A percentile compares a stretch with the other conserved stretches of the same genome.
Evolutionary conservation across 1,140 invertebrate genomes (phyloP).

Genomic region (Piezodorus guildinii): DNA sequence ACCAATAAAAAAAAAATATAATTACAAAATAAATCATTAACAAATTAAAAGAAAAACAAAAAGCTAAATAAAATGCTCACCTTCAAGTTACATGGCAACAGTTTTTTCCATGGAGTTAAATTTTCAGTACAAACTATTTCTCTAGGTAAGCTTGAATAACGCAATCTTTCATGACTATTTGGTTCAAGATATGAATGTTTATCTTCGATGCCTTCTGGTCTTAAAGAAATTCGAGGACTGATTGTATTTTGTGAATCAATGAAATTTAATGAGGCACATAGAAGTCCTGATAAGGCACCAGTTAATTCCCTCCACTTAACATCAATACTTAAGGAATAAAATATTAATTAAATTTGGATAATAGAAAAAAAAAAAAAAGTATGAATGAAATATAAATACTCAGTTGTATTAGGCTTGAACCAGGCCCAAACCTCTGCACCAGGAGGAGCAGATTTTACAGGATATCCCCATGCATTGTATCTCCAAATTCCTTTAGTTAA

Average conservation of each 20-base stretch:
- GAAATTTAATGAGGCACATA: conserved; percentile 94
- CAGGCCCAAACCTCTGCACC: conserved; percentile 89
- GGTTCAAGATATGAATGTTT: conserved; percentile 32
- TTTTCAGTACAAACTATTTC: conserved; percentile 99
- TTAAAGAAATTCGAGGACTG: conserved; percentile 68
- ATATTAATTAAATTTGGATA: background rate
- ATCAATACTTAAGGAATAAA: conserved; percentile 44
- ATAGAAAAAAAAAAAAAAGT: background rate
- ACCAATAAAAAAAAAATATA: background rate
- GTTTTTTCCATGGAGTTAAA: conserved; percentile 94
- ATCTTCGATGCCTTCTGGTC: conserved; percentile 55
- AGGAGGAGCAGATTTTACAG: conserved; percentile 70
- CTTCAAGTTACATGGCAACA: conserved; percentile 82
- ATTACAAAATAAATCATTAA: background rate
- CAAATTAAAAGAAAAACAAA: background rate
- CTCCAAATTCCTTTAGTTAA: conserved; percentile 89
- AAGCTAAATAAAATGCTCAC: conserved; percentile 32
- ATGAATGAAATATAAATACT: conserved; percentile 33
- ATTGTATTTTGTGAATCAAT: conserved; percentile 81
- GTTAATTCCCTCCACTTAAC: conserved; percentile 76
- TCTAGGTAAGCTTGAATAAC: conserved; percentile 79
- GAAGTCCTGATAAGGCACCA: conserved; percentile 79
- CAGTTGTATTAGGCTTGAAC: conserved; percentile 52
- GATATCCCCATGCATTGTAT: conserved; percentile 86
- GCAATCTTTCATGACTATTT: conserved; percentile 45